Evolutionary conservation across 2,888 invertebrate species (phyloP).

Genomic region (Himalopsyche tibetana): DNA sequence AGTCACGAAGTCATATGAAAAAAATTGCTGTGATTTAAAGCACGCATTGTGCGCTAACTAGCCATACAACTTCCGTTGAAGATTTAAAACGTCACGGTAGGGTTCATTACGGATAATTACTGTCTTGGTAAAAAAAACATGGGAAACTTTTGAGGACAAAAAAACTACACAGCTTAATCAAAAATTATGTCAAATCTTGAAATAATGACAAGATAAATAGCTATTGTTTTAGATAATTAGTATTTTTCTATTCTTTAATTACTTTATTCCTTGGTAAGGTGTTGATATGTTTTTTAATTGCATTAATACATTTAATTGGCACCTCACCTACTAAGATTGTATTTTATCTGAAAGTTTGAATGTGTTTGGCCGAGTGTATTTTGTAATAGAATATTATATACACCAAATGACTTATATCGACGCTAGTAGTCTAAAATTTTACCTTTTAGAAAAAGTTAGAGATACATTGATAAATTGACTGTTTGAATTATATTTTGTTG

Average conservation of each 20-base stretch:
- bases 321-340: too few relatives aligned
- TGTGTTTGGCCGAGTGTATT: too few relatives aligned
- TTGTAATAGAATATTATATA: too few relatives aligned
- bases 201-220: not conserved
- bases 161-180: not conserved
- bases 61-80: not conserved
- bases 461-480: too few relatives aligned
- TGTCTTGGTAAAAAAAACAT: not conserved
- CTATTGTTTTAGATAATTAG: not conserved
- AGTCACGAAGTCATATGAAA: constrained; percentile 19
- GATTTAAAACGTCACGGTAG: constrained; percentile 4
- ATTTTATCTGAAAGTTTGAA: too few relatives aligned
- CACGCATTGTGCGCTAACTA: constrained; percentile 1
- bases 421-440: too few relatives aligned
- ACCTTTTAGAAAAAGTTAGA: too few relatives aligned
- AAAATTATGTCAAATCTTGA: constrained; percentile 25
- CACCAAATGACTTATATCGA: too few relatives aligned
- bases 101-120: not conserved
- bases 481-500: too few relatives aligned
- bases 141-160: constrained; percentile 19
- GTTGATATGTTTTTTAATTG: too few relatives aligned
- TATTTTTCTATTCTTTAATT: not conserved
- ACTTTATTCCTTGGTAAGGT: not conserved
- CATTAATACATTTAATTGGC: too few relatives aligned
- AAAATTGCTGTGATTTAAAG: not conserved